These are phyloP conservation scores for Cyprinella venusta DNA, from an alignment of 2,797 vertebrate genomes.

Conservation along the genomic window DNA sequence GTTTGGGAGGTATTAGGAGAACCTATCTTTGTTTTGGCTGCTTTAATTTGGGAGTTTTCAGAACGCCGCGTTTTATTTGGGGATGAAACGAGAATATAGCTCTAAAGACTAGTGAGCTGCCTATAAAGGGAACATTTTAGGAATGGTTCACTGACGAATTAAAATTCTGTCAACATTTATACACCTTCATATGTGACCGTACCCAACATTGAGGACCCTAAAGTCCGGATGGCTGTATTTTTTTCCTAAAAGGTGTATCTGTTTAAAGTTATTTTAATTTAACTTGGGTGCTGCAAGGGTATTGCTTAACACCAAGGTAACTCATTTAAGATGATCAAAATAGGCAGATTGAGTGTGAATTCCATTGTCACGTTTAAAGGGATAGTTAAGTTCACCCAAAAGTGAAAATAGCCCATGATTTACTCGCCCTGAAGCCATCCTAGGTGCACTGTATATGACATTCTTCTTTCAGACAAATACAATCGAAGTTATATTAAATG, in stretches of 20 bases:
- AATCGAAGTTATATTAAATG: no score
- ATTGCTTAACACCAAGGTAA: neutral
- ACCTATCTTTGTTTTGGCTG: slow-evolving; percentile 5
- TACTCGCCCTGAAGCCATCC: no score
- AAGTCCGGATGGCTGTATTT: neutral
- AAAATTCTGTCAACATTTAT: neutral
- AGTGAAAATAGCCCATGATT: no score
- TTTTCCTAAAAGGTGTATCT: neutral
- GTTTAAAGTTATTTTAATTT: neutral
- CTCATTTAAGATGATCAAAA: neutral
- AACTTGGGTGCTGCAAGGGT: neutral
- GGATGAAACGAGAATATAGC: neutral
- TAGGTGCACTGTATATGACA: no score
- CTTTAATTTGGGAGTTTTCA: neutral
- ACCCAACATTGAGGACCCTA: neutral
- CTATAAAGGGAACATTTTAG: neutral
- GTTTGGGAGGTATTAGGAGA: slow-evolving; percentile 8
- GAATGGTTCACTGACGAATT: neutral
- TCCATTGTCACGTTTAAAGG: neutral
- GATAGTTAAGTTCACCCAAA: no score
- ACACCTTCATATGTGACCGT: neutral
- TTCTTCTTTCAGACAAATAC: no score
- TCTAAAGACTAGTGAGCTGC: neutral
- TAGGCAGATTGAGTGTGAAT: neutral
- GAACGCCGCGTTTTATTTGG: neutral